Evolutionary conservation across 2,888 invertebrate species (phyloP).

Genomic region (Willowsia nigromaculata): DNA sequence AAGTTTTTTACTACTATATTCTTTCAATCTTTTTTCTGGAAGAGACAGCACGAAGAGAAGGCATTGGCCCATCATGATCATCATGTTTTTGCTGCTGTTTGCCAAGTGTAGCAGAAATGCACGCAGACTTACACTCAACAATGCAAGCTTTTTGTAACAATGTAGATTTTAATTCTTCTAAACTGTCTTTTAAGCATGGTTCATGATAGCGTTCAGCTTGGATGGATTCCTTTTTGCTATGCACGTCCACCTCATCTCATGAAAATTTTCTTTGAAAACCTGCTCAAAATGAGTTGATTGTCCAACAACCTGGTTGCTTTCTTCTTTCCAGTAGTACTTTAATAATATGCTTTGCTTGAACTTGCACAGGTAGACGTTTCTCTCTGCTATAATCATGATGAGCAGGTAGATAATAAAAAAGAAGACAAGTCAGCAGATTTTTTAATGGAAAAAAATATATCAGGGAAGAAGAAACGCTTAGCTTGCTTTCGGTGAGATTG

Average conservation of each 20-base stretch:
- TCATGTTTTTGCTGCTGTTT: not conserved
- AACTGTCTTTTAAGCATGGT: not conserved
- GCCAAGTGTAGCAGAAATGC: constrained; percentile 42
- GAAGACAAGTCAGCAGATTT: constrained; percentile 40
- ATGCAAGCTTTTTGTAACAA: not conserved
- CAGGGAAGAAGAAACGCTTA: not conserved
- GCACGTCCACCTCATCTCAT: not conserved
- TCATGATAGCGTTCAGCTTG: not conserved
- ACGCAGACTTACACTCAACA: not conserved
- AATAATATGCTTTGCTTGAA: not conserved
- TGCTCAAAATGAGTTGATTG: constrained; percentile 49
- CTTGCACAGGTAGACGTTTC: not conserved
- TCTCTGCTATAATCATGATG: not conserved
- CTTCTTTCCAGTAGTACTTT: constrained; percentile 16
- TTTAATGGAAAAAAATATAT: not conserved
- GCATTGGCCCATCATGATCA: constrained; percentile 32
- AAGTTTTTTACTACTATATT: not conserved
- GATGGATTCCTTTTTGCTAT: not conserved
- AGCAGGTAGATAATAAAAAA: not conserved
- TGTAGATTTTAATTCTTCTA: not conserved
- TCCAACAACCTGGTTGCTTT: constrained; percentile 28
- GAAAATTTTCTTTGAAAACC: constrained; percentile 37
- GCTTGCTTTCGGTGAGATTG: not conserved
- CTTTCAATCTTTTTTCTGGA: no score
- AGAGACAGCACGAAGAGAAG: no score